A percentile compares a stretch with the other conserved stretches of the same genome.
phyloP scores from a whole-genome alignment of 2,113 vertebrate genomes.

The Leucopsar rothschildi region DNA sequence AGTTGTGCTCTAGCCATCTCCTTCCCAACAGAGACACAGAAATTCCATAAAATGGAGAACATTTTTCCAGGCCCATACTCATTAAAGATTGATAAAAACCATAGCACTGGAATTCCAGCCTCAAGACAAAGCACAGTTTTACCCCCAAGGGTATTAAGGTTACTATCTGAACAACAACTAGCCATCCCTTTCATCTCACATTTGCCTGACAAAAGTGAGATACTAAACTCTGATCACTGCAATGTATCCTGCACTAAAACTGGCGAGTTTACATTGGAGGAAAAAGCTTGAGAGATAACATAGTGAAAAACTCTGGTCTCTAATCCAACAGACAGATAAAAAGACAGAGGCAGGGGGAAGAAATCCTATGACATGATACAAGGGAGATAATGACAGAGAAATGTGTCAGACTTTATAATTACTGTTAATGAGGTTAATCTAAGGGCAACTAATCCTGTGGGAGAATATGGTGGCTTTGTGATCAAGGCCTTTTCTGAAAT shows the following conservation, averaged over 20 bases:
- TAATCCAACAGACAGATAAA: background rate
- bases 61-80: background rate
- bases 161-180: background rate
- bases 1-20: background rate
- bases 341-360: background rate
- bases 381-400: background rate
- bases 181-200: background rate
- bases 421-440: conserved; percentile 38
- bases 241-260: background rate
- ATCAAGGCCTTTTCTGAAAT: background rate
- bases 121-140: background rate
- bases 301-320: background rate
- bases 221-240: background rate
- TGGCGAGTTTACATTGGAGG: background rate
- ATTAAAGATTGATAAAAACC: background rate
- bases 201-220: background rate
- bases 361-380: background rate
- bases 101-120: background rate
- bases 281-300: background rate
- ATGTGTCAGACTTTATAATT: conserved; percentile 40
- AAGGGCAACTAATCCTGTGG: background rate
- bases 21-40: background rate
- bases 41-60: background rate
- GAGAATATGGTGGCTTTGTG: background rate
- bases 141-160: background rate